These are phyloP conservation scores for Cephus nigrinus DNA, from an alignment of 2,888 invertebrate genomes.

Conservation along the genomic window DNA sequence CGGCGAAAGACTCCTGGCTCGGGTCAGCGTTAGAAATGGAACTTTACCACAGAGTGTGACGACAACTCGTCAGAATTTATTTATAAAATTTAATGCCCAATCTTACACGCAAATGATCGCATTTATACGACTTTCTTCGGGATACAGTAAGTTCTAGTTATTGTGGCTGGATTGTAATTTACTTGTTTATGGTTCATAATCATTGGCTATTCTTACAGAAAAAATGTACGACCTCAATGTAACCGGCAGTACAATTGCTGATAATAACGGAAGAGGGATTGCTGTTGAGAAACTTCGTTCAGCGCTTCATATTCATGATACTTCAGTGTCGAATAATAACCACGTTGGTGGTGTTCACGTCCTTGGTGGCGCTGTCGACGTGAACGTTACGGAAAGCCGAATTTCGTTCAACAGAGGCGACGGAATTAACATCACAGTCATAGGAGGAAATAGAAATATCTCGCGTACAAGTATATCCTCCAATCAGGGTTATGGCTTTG, in stretches of 20 bases:
- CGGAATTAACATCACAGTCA: constrained; percentile 95
- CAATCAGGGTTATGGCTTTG: constrained; percentile 89
- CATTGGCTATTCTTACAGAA: constrained; percentile 49
- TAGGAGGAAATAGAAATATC: constrained; percentile 93
- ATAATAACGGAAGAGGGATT: constrained; percentile 95
- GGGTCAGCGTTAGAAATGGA: constrained; percentile 82
- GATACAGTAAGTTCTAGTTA: constrained; percentile 69
- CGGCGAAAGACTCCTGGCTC: constrained; percentile 77
- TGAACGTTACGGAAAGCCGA: constrained; percentile 91
- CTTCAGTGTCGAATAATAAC: constrained; percentile 86
- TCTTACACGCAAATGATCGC: constrained; percentile 79
- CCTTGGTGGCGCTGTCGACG: constrained; percentile 90
- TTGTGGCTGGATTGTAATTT: background rate
- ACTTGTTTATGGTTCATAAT: background rate
- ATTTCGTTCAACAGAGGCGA: constrained; percentile 93
- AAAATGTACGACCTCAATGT: constrained; percentile 89
- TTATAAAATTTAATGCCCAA: constrained; percentile 81
- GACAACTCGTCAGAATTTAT: constrained; percentile 83
- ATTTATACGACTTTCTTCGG: constrained; percentile 83
- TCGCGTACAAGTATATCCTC: constrained; percentile 87
- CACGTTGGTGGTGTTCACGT: constrained; percentile 93
- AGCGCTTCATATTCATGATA: constrained; percentile 85
- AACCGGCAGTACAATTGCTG: constrained; percentile 83
- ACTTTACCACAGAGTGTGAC: constrained; percentile 91
- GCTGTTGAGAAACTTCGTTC: constrained; percentile 92